Base-by-base conservation (phyloP, 2,113 vertebrate genomes). In the Aspiorhynchus laticeps region DNA sequence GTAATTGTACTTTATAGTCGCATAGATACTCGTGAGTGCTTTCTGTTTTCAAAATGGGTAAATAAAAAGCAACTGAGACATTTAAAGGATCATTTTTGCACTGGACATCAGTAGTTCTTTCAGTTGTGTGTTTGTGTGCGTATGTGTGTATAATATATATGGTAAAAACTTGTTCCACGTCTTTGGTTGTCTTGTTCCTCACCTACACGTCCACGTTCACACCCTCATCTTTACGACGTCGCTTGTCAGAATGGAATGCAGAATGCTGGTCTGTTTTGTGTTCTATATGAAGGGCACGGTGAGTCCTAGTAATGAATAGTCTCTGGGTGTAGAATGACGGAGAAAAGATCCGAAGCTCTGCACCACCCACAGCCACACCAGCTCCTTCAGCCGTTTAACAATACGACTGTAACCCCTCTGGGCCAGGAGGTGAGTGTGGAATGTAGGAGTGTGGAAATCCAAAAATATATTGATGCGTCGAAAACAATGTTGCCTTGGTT, bases 401-500 rank as follows among this genome's bases (percentile, higher is more conserved):
- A 83, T 83, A 83, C 28, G 9, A 51, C 4, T 14, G 17, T 31
- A 71, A 71, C 41, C 28, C 80, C 63, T 71, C 63, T 83, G 80
- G 63, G 80, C 63, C 81, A 71, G 81, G 10, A 83, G 87, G 67
- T 76, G 67, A 61, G 81, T 63, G 56, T 61, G 76, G 80, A 88
- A 86, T 87, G 85, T 67, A 51, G 86, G 71, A 59, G 83, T 81
- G 84, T 79, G 65, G 53, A 84, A 65, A 65, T 79, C 59, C 11
- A 12, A 28, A 88, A 59, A 69, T 67, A 48, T 75, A 63, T 71
- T 46, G 48, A 26, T 61, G 83, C 48, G n/a, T 19, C 17, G n/a
- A 73, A 86, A 88, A 80, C 75, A 84, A 87, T 80, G 84, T 87
- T 83, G 53, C 73, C 19, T 31, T 85, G 65, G 80, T 75, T 84